Conservation (phyloP, 2,113 vertebrate species). For the Phaethornis superciliosus region DNA sequence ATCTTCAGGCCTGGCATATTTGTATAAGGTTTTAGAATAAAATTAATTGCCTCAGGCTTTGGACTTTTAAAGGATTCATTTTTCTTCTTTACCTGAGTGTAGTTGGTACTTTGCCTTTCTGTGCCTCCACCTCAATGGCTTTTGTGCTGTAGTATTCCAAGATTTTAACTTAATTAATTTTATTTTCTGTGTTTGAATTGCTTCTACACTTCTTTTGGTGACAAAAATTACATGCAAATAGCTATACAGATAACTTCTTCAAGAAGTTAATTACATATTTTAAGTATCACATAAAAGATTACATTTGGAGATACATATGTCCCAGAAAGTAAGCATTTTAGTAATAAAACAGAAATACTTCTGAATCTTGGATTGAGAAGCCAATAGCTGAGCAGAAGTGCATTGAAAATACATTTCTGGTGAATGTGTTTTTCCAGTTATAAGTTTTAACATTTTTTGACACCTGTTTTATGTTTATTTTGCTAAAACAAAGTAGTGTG, state of each 20-base stretch:
- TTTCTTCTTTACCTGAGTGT: not conserved
- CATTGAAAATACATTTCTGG: not conserved
- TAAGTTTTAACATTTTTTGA: not conserved
- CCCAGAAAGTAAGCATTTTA: not conserved
- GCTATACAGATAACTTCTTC: not conserved
- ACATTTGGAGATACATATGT: not conserved
- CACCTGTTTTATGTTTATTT: slow-evolving; percentile 57
- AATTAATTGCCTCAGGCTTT: slow-evolving; percentile 19
- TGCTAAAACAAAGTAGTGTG: not conserved
- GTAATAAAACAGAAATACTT: not conserved
- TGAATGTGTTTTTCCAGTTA: not conserved
- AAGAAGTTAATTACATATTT: not conserved
- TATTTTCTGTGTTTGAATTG: not conserved
- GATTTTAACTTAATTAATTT: not conserved
- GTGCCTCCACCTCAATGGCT: accelerated
- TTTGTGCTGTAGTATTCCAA: not conserved
- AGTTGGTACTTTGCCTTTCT: not conserved
- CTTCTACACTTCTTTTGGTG: not conserved
- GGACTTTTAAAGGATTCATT: not conserved
- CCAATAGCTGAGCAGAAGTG: not conserved
- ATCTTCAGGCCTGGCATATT: not conserved
- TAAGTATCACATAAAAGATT: not conserved
- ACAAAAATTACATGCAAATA: not conserved
- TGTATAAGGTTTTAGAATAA: slow-evolving; percentile 25
- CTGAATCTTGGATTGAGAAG: not conserved